Base-by-base conservation (phyloP, 2,113 vertebrate species). In the Corvus moneduloides region DNA sequence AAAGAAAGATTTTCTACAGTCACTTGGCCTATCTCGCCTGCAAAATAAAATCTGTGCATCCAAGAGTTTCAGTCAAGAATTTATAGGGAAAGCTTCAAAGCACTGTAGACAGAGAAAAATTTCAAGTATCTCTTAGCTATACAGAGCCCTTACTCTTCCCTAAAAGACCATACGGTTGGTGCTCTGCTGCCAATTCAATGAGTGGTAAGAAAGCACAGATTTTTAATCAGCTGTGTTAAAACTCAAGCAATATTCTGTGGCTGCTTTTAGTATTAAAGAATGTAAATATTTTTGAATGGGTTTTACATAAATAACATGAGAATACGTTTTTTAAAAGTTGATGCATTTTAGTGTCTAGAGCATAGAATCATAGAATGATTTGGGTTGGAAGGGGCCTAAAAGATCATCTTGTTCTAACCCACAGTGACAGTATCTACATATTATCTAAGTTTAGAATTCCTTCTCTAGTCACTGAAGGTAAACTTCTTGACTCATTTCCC, bases 151-250 rank as follows among this genome's bases (percentile, higher is more conserved):
- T 68, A 35, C 30, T 59, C 55, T 85, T 87, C 64, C 51, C 30
- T 62, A 14, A 33, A 66, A 84, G 22, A 56, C 75, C 83, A 61
- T 69, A 84, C 9, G 1, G 69, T 78, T 4, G 6, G 46, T 77
- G 49, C 69, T 92, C 4, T 68, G 68, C 51, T 84, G 79, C 82
- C 78, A 93, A 48, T 52, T 90, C 64, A 90, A 55, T 35, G 51
- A 81, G 59, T 58, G 44, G 22, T 61, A 59, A 48, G 64, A 68
- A 73, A 81, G 59, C 64, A 92, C 51, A 90, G 86, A 87, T 93
- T 92, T 90, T 90, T 81, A 81, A 71, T 90, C 59, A 92, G 11
- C 66, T 87, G 55, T 84, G 43, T 52, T 90, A 82, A 84, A 96
- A 69, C 21, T 77, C 59, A 46, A 13, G 37, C 59, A 89, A 61